phyloP scores from a whole-genome alignment of 1,140 invertebrate species.

The Psilanteris sp. region DNA sequence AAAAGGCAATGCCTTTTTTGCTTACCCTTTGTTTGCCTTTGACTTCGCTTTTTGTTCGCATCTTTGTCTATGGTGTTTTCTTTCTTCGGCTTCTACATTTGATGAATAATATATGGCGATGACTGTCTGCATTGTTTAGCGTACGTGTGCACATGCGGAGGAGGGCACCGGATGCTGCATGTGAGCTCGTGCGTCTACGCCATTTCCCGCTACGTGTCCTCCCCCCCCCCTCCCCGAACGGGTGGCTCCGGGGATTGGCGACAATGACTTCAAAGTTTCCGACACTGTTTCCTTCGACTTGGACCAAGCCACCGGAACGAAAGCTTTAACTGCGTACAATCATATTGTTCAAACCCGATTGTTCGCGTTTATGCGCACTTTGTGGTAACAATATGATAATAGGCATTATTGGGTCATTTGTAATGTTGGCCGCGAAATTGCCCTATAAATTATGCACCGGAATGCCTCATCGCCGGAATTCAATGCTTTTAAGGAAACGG shows the following conservation, averaged over 20 bases:
- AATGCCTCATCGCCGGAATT: conserved; percentile 3
- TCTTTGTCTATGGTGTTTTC: conserved; percentile 41
- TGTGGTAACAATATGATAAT: conserved; percentile 30
- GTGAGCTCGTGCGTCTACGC: conserved; percentile 64
- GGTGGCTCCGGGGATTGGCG: conserved; percentile 25
- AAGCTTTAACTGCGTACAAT: conserved; percentile 53
- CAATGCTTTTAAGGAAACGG: not conserved
- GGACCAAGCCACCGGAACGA: conserved; percentile 47
- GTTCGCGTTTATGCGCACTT: conserved; percentile 38
- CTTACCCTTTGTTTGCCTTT: conserved; percentile 51
- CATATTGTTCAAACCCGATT: conserved; percentile 48
- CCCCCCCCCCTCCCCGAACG: conserved; percentile 16
- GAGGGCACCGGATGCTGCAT: conserved; percentile 65
- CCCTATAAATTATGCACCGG: conserved; percentile 10
- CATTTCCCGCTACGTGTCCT: conserved; percentile 66
- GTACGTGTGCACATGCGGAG: conserved; percentile 59
- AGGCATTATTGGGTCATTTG: conserved; percentile 32
- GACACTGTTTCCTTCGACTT: conserved; percentile 49
- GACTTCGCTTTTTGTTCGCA: conserved; percentile 16
- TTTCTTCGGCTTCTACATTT: conserved; percentile 56
- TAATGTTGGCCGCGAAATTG: conserved; percentile 17
- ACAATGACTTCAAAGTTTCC: conserved; percentile 64
- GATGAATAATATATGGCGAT: conserved; percentile 67
- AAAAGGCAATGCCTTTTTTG: conserved; percentile 48
- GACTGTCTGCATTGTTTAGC: conserved; percentile 67